Base-by-base conservation (phyloP, 2,888 invertebrate species). In the Aleiodes alternator region DNA sequence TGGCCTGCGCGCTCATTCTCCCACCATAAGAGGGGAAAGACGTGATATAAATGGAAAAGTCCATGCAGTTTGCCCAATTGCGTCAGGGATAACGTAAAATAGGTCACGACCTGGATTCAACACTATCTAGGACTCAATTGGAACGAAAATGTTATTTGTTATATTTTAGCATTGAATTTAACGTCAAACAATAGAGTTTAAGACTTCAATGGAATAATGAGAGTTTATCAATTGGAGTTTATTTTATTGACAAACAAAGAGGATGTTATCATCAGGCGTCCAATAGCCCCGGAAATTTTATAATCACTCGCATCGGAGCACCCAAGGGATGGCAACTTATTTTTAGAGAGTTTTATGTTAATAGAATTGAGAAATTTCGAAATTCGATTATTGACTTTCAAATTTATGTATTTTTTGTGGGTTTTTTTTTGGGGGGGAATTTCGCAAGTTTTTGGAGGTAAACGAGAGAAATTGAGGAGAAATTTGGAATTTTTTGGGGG, bases 31-130 rank as follows among this genome's bases (percentile, higher is more conserved):
- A 38, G 38, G 50, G 56, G 16, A 64, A 8, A 34, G 38, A 43
- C 38, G 43, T 23, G 51, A 43, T 68, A 66, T 56, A 55, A 12
- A 14, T 48, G 71, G 71, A 61, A 48, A 71, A 53, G 43, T 76
- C 51, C 68, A 59, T 72, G 66, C 73, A 75, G 76, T 77, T 79
- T 71, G 23, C 50, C 50, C 78, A 69, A 72, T 69, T 14, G 55
- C 66, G 53, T 43, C 72, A 66, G 73, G 73, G 48, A 69, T 64
- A 53, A 16, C 55, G 68, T 55, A 73, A 79, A 70, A 78, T 79
- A 69, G 79, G 79, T 79, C 79, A 78, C 59, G 76, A 73, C 76
- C 79, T 75, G 79, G 75, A 73, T 74, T 23, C 23, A 2, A 23
- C 23, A 23, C 23, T 23, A 23, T 23, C 1, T 71, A 68, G 48